Evolutionary conservation across 2,888 invertebrate species (phyloP).

Genomic region (Ormyrus rosae): DNA sequence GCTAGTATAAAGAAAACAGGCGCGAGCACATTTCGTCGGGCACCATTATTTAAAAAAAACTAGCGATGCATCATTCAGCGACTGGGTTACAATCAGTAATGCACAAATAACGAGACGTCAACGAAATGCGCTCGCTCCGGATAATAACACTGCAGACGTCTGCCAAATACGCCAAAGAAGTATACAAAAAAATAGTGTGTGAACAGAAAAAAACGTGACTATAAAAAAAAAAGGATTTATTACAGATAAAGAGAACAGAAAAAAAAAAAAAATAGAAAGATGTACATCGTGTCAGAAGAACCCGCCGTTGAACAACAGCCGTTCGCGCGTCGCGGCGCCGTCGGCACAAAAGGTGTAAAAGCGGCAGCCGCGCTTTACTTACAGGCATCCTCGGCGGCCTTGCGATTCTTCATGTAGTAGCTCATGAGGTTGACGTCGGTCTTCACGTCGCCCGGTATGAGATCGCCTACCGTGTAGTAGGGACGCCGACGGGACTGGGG

Average conservation of each 20-base stretch:
- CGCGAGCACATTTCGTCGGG: conserved; percentile 24
- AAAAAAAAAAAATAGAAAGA: conserved; percentile 18
- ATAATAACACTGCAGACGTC: conserved; percentile 21
- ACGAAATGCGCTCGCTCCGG: conserved; percentile 12
- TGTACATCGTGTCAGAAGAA: background rate
- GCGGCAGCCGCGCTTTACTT: conserved; percentile 63
- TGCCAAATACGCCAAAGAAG: conserved; percentile 23
- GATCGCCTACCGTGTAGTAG: conserved; percentile 82
- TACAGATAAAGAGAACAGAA: conserved; percentile 12
- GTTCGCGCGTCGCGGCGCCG: conserved; percentile 21
- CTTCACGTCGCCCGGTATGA: conserved; percentile 82
- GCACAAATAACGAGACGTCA: background rate
- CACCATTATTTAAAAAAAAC: too few species aligned
- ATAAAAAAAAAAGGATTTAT: conserved; percentile 8
- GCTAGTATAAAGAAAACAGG: conserved; percentile 18
- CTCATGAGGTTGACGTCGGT: conserved; percentile 92
- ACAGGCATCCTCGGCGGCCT: conserved; percentile 79
- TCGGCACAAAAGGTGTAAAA: background rate
- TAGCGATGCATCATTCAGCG: too few species aligned
- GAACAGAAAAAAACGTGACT: conserved; percentile 17
- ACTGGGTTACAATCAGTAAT: too few species aligned
- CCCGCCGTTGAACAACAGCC: background rate
- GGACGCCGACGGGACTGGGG: conserved; percentile 86
- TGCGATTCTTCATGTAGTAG: conserved; percentile 89
- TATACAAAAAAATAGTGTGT: conserved; percentile 18